Conservation (phyloP, 2,888 invertebrate genomes). For the Hypsopygia costalis region DNA sequence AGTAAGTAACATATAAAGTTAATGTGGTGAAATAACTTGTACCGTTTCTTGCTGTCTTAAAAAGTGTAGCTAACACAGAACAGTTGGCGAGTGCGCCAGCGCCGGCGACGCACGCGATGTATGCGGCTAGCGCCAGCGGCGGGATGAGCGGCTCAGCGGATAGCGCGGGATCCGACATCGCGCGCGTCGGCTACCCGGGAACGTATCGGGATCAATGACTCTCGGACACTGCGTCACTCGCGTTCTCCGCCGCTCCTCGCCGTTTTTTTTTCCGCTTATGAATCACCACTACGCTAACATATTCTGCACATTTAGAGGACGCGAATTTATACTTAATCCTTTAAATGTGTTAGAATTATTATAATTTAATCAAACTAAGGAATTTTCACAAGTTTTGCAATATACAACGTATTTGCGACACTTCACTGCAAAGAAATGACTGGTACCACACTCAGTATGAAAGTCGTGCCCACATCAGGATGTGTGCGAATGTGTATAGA, state of each 20-base stretch:
- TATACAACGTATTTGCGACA: too few relatives aligned
- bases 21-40: slow-evolving; percentile 13
- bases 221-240: slow-evolving; percentile 57
- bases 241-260: slow-evolving; percentile 61
- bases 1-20: background rate
- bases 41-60: slow-evolving; percentile 73
- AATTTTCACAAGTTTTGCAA: too few relatives aligned
- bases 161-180: slow-evolving; percentile 51
- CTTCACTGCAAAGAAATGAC: slow-evolving; percentile 16
- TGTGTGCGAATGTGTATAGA: background rate
- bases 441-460: slow-evolving; percentile 25
- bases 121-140: slow-evolving; percentile 53
- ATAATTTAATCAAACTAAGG: too few relatives aligned
- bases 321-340: slow-evolving; percentile 1
- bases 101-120: slow-evolving; percentile 62
- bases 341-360: too few relatives aligned
- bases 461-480: slow-evolving; percentile 7
- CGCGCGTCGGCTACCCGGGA: slow-evolving; percentile 60
- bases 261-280: slow-evolving; percentile 62
- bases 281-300: slow-evolving; percentile 60
- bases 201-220: slow-evolving; percentile 76
- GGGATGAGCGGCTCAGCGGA: slow-evolving; percentile 48
- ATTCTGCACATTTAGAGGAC: slow-evolving; percentile 46
- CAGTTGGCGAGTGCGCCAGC: slow-evolving; percentile 66
- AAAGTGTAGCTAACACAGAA: slow-evolving; percentile 59